Percentiles rank a stretch among this genome's conserved stretches.
These are phyloP conservation scores for Athalia cordata DNA, from an alignment of 2,888 invertebrate species.

Conservation along the genomic window DNA sequence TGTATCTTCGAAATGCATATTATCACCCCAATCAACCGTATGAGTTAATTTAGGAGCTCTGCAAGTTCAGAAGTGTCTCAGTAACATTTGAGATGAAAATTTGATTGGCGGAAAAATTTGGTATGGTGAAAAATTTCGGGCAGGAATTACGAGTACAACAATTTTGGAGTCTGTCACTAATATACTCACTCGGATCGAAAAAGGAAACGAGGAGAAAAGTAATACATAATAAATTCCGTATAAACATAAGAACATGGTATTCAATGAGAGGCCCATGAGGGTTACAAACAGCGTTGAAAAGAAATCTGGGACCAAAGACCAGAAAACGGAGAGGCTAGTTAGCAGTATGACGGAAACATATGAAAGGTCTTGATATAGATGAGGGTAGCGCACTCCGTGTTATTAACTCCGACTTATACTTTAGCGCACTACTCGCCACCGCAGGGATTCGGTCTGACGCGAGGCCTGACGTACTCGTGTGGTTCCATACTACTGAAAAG, in stretches of 20 bases:
- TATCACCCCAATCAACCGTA: too few species aligned
- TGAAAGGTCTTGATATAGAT: slow-evolving; percentile 7
- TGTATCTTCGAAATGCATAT: too few species aligned
- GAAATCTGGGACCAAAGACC: slow-evolving; percentile 35
- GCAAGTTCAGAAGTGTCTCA: too few species aligned
- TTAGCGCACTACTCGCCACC: not conserved
- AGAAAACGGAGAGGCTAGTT: slow-evolving; percentile 24
- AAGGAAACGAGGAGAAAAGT: too few species aligned
- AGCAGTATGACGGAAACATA: slow-evolving; percentile 20
- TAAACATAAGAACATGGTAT: not conserved
- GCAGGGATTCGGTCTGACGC: slow-evolving; percentile 16
- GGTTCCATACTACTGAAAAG: not conserved
- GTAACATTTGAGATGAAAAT: too few species aligned
- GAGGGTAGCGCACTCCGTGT: slow-evolving; percentile 9
- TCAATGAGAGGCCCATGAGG: not conserved
- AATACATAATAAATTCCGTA: not conserved
- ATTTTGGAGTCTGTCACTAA: too few species aligned
- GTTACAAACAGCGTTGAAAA: not conserved
- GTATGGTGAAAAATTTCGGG: not conserved
- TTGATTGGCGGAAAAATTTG: not conserved
- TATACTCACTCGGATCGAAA: too few species aligned
- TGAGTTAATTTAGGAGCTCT: too few species aligned
- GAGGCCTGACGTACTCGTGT: not conserved
- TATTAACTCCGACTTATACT: slow-evolving; percentile 1
- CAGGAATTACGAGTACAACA: not conserved